Evolutionary conservation across 37 sponge, comb jelly and placozoan genomes (phyloP), one percentile per base, ranked within the genome.

Genomic region (Halisarca cf. caerulea): DNA sequence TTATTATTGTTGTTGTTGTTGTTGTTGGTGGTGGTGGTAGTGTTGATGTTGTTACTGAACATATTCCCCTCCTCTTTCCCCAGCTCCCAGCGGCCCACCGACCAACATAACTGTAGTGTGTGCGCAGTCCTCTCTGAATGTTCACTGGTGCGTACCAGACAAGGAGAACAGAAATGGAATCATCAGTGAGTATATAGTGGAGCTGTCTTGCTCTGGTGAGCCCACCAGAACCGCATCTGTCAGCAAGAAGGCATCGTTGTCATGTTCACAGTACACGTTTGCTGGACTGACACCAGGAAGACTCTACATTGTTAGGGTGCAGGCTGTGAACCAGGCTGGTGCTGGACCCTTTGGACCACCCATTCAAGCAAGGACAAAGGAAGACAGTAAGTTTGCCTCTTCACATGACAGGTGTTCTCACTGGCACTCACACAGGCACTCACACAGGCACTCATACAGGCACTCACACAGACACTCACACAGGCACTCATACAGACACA

Each of bases 61-160:
- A 11, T 55, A n/a, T n/a, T n/a, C n/a, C n/a, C 17, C 17, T 55
- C 17, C 57, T 55, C 17, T 11, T 17, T 62, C 64, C 36, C 23
- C 77, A 74, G 77, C 77, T 41, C 77, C 77, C 2, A 25, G 8
- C 18, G 77, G 77, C 2, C 24, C 77, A 20, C 77, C 77, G 20
- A 44, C 77, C 25, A 3, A 74, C 15, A 7, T 74, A 23, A 74
- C 23, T 39, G 77, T 74, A 2, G 25, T 40, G 43, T 74, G 45
- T 38, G 24, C 17, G 42, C 32, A 32, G 36, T 24, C 39, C 2
- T 15, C 77, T 8, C 38, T 74, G 42, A 8, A 1, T 24, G 44
- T 74, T 20, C n/a, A 9, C 25, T 74, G 77, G 77, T 74, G 77
- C 41, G 42, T 21, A 6, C 77, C 77, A 23, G 45, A 23, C 6